Conservation (phyloP, 2,888 invertebrate genomes). For the Drosophila rellima region DNA sequence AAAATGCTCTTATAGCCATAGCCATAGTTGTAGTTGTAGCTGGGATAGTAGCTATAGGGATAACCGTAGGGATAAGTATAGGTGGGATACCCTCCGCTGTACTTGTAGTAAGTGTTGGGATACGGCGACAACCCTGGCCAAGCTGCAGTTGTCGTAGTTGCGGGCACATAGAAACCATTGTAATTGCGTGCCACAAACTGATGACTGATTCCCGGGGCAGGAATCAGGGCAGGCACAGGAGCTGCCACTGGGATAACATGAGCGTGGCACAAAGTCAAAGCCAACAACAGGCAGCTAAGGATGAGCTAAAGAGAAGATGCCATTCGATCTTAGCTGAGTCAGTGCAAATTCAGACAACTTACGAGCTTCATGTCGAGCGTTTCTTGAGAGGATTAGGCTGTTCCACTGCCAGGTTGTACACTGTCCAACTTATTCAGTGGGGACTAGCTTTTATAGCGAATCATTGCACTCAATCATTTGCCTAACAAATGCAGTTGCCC, state of each 20-base stretch:
- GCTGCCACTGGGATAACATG: conserved; percentile 48
- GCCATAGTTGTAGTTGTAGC: conserved; percentile 51
- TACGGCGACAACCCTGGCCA: conserved; percentile 50
- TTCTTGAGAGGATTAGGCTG: conserved; percentile 17
- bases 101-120: conserved; percentile 60
- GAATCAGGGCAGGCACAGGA: conserved; percentile 65
- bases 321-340: rapidly evolving
- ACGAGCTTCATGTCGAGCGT: conserved; percentile 57
- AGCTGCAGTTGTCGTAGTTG: conserved; percentile 28
- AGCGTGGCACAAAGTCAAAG: conserved; percentile 42
- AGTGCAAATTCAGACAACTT: conserved; percentile 13
- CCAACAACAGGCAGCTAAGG: conserved; percentile 41
- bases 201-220: conserved; percentile 77
- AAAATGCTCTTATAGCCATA: conserved; percentile 70
- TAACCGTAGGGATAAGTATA: conserved; percentile 63
- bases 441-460: conserved; percentile 51
- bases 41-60: conserved; percentile 57
- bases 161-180: conserved; percentile 76
- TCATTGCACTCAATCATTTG: conserved; percentile 14
- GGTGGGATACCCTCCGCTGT: conserved; percentile 54
- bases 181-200: conserved; percentile 82
- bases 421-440: conserved; percentile 34
- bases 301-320: conserved; percentile 10
- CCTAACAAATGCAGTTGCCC: conserved; percentile 61
- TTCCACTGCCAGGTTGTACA: conserved; percentile 32